Conservation (phyloP, 2,888 invertebrate species). For the Lasioglossum malachurum region DNA sequence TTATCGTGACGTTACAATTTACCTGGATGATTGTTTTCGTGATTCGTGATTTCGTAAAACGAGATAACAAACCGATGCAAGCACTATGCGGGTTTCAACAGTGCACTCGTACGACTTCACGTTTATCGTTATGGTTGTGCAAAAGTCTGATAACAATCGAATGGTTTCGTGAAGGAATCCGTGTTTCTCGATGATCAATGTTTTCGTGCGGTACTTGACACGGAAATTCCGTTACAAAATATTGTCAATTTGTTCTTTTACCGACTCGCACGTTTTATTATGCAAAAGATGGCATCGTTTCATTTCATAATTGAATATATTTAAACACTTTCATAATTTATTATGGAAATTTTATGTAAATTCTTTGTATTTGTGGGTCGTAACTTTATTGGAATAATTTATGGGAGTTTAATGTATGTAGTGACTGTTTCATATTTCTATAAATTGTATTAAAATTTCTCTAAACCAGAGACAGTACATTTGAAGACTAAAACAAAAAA, state of each 20-base stretch:
- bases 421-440: not conserved
- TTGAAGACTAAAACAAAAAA: not conserved
- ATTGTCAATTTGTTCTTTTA: not conserved
- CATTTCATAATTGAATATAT: not conserved
- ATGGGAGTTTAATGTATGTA: not conserved
- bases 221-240: not conserved
- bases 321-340: not conserved
- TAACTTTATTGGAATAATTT: not conserved
- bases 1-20: conserved; percentile 8
- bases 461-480: not conserved
- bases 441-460: no score
- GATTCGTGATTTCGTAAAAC: conserved; percentile 36
- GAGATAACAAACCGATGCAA: conserved; percentile 18
- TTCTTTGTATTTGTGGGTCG: not conserved
- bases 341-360: not conserved
- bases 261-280: not conserved
- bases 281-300: not conserved
- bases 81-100: not conserved
- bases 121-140: not conserved
- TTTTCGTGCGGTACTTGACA: not conserved
- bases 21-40: conserved; percentile 18
- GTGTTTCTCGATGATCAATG: not conserved
- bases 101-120: not conserved
- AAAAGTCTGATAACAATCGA: conserved; percentile 11
- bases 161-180: not conserved